Evolutionary conservation across 1,140 invertebrate genomes (phyloP), one percentile per base, ranked within the genome.

Genomic region (Drosophila prosaltans): DNA sequence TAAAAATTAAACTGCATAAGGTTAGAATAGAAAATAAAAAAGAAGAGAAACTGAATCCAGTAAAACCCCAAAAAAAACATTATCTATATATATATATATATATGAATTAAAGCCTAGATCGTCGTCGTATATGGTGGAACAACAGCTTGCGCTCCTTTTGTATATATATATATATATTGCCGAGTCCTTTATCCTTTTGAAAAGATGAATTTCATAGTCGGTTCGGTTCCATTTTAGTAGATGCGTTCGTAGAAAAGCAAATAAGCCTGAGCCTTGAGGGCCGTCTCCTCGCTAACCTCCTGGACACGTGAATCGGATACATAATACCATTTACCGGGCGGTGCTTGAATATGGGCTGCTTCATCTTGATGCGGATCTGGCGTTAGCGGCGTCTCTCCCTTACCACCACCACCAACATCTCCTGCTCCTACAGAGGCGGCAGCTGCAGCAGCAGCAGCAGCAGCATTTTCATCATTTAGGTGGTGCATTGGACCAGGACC

Each of bases 201-300:
- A 41, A 51, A 51, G 10, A 32, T 71, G 63, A 48, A 67, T 16
- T 16, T 16, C 16, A 16, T 60, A 39, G 36, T 32, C 54, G 32
- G 32, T 5, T 30, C 32, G 32, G 26, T 48, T n/a, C 21, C 26
- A 57, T 39, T 39, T 55, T 95, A 96, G 86, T 95, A 93, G 86
- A 97, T 95, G 91, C 97, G 94, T 93, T 99, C 98, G 93, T 99
- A 99, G 93, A 99, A 99, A 16, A 99, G 94, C 48, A 99, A 94
- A 93, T 99, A 99, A n/a, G 98, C 98, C 93, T 99, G 96, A 43
- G 95, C 95, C 73, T 94, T 93, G n/a, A 98, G 93, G 45, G 99
- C 98, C 60, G 94, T 94, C 1, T 95, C 94, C 92, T 98, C 97
- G 43, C 94, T 94, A 5, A 97, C 96, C 92, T 97, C 95, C 32